Conservation (phyloP, 2,888 invertebrate genomes). For the Drosophila flavopinicola region DNA sequence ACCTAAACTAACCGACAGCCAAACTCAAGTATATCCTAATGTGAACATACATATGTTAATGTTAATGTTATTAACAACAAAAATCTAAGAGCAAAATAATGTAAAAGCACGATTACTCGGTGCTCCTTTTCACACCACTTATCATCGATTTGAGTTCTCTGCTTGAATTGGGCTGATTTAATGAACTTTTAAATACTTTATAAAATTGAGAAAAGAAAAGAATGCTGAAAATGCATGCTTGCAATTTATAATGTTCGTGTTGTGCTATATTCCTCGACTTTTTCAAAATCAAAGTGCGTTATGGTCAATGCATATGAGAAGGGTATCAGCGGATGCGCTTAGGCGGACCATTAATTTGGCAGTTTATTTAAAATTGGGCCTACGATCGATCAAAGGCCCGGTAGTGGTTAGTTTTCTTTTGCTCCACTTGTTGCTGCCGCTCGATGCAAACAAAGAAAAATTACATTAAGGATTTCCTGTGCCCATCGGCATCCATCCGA, state of each 20-base stretch:
- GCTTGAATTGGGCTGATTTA: no score
- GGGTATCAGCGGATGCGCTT: neutral
- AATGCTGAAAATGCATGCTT: no score
- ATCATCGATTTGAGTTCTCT: no score
- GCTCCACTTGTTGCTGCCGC: conserved; percentile 7
- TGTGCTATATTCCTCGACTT: neutral
- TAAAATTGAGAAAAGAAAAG: no score
- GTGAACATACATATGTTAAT: no score
- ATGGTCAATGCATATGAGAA: neutral
- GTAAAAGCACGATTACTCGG: no score
- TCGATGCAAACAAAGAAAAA: conserved; percentile 40
- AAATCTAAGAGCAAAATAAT: no score
- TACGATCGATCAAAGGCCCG: conserved; percentile 48
- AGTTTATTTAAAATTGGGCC: conserved; percentile 20
- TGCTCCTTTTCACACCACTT: no score
- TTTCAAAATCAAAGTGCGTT: conserved; percentile 4
- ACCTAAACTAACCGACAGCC: neutral
- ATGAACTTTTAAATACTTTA: no score
- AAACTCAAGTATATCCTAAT: neutral
- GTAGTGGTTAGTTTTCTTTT: conserved; percentile 4
- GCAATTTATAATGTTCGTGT: no score
- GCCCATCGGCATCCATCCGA: conserved; percentile 63
- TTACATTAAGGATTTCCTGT: conserved; percentile 74
- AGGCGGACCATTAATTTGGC: conserved; percentile 20
- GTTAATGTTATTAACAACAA: no score